Evolutionary conservation across 2,888 invertebrate species (phyloP).

Genomic region (Anodontia alba): DNA sequence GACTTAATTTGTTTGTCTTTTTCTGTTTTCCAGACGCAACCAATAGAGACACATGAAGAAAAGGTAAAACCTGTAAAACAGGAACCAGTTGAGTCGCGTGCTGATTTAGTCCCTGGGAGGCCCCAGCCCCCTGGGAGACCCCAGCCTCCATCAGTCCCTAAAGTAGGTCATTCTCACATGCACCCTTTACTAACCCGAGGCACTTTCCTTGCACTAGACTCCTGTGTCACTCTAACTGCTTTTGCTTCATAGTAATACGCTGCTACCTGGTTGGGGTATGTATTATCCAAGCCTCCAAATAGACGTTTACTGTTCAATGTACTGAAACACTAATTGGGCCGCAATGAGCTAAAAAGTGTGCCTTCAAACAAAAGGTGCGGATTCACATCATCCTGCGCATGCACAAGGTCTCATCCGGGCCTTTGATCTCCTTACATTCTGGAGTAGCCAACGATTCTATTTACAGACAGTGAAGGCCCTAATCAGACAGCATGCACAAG

Average conservation of each 20-base stretch:
- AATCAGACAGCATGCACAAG: too few relatives aligned
- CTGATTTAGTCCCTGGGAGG: slow-evolving; percentile 14
- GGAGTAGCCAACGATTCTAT: too few relatives aligned
- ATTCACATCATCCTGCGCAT: too few relatives aligned
- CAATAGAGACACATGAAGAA: slow-evolving; percentile 53
- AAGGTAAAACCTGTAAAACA: slow-evolving; percentile 62
- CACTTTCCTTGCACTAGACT: background rate
- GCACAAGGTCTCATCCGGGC: too few relatives aligned
- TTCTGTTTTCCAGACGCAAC: slow-evolving; percentile 48
- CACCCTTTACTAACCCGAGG: background rate
- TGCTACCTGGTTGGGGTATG: background rate
- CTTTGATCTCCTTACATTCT: too few relatives aligned
- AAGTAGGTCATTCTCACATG: slow-evolving; percentile 14
- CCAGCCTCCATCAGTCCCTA: slow-evolving; percentile 6
- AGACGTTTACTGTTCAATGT: too few relatives aligned
- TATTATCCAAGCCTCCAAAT: too few relatives aligned
- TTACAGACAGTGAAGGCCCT: too few relatives aligned
- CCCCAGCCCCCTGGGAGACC: slow-evolving; percentile 18
- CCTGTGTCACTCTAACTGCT: slow-evolving; percentile 1
- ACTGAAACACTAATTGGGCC: too few relatives aligned
- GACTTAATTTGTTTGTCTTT: too few relatives aligned
- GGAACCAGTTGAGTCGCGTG: slow-evolving; percentile 42
- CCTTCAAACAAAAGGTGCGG: too few relatives aligned
- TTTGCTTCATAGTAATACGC: background rate
- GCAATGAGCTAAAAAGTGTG: too few relatives aligned